Conservation (phyloP, 2,888 invertebrate genomes). For the Mimas tiliae region DNA sequence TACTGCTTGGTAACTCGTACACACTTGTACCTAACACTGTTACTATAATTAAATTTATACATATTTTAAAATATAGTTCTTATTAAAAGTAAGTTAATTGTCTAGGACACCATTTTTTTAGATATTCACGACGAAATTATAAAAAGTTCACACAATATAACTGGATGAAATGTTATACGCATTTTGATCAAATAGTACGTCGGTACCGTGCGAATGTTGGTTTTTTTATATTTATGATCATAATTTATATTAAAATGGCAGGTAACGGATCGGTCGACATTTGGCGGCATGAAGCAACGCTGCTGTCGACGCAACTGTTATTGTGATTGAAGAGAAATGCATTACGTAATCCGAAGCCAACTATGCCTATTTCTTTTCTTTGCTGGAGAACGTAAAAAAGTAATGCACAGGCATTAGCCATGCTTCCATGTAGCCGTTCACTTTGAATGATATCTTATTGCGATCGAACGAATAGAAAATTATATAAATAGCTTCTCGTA, state of each 20-base stretch:
- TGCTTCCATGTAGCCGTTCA: constrained; percentile 60
- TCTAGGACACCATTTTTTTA: not conserved
- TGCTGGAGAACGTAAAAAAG: constrained; percentile 58
- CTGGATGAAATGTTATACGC: constrained; percentile 3
- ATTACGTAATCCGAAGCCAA: constrained; percentile 50
- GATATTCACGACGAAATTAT: not conserved
- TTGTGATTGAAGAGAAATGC: constrained; percentile 40
- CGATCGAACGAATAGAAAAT: constrained; percentile 71
- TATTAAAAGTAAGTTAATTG: too few species aligned
- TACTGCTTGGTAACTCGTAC: too few species aligned
- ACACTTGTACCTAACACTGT: too few species aligned
- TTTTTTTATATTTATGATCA: constrained; percentile 18
- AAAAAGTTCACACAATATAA: constrained; percentile 2
- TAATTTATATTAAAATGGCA: constrained; percentile 30
- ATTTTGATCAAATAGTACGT: constrained; percentile 13
- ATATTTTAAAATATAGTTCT: too few species aligned
- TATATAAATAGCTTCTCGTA: constrained; percentile 73
- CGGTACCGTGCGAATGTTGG: constrained; percentile 19
- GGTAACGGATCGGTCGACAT: constrained; percentile 48
- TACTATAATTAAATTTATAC: not conserved
- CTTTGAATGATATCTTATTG: constrained; percentile 62
- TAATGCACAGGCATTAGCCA: constrained; percentile 67
- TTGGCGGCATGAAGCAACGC: constrained; percentile 48
- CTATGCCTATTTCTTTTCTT: constrained; percentile 47
- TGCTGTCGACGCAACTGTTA: constrained; percentile 25